Evolutionary conservation across 2,888 invertebrate species (phyloP).

Genomic region (Phymatocera aterrima): DNA sequence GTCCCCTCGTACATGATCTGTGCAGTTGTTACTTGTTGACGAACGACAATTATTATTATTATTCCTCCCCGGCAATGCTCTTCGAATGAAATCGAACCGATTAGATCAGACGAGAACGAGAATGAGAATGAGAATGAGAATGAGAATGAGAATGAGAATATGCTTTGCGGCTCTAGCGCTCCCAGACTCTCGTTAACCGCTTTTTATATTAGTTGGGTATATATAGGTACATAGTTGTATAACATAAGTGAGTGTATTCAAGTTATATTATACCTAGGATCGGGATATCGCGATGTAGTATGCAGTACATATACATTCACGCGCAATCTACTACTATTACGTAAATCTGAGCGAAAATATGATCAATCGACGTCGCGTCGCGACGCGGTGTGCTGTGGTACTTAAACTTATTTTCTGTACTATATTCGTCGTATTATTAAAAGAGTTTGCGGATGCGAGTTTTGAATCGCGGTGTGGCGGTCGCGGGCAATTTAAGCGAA

Average conservation of each 20-base stretch:
- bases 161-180: not conserved
- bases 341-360: too few relatives aligned
- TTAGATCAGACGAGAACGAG: constrained; percentile 14
- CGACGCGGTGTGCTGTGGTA: not conserved
- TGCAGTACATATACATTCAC: not conserved
- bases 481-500: constrained; percentile 12
- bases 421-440: too few relatives aligned
- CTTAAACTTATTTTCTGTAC: not conserved
- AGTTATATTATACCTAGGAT: too few relatives aligned
- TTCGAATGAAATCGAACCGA: constrained; percentile 12
- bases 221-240: not conserved
- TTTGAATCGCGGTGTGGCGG: not conserved
- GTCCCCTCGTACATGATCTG: too few relatives aligned
- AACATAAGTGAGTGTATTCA: too few relatives aligned
- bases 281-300: too few relatives aligned
- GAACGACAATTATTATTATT: not conserved
- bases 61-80: not conserved
- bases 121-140: too few relatives aligned
- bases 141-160: too few relatives aligned
- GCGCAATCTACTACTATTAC: too few relatives aligned
- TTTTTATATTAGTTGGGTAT: not conserved
- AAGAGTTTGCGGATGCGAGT: not conserved
- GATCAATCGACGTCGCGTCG: not conserved
- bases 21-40: too few relatives aligned
- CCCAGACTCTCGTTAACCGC: not conserved